Base-by-base conservation (phyloP, 2,113 vertebrate genomes). In the Embiotoca jacksoni region DNA sequence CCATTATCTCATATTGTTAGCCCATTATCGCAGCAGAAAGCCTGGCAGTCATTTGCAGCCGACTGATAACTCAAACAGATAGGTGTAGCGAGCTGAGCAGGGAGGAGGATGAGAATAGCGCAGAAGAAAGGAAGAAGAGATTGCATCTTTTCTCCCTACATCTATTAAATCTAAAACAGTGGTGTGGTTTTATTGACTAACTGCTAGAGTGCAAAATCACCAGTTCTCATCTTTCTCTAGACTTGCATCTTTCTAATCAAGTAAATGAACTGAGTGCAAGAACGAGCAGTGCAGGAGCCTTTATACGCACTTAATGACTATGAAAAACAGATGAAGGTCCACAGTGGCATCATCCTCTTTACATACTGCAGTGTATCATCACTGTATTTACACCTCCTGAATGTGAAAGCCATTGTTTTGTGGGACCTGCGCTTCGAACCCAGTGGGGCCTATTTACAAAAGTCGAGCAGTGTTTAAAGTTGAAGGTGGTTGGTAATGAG, bases 1-100 rank as follows among this genome's bases (percentile, higher is more conserved):
- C 84, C 87, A 84, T 90, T 92, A 92, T 81, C 87, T 82, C 81
- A 74, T 75, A 88, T 88, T 88, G 85, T 89, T 90, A 75, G 77
- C 72, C 77, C 85, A 85, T 92, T 87, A 90, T 89, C 90, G 80
- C 83, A 84, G 85, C 87, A 88, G 83, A 88, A 83, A 88, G 80
- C 65, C 73, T 64, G 78, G 80, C 81, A 85, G 81, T 88, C 85
- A 85, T 90, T 89, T 90, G 90, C 85, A 69, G 78, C 55, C 64
- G 3, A 56, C 75, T 79, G 84, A 90, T 88, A 84, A 84, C 79
- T 89, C 73, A 71, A 74, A 86, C 74, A 50, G 79, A 91, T 82
- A 82, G 83, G 80, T 83, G 81, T 69, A 72, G 73, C 9, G 30
- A 75, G 73, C 82, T 59, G 66, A 76, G 64, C 3, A 15, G 31